Base-by-base conservation (phyloP, 2,888 invertebrate species). In the Apodemia zela region DNA sequence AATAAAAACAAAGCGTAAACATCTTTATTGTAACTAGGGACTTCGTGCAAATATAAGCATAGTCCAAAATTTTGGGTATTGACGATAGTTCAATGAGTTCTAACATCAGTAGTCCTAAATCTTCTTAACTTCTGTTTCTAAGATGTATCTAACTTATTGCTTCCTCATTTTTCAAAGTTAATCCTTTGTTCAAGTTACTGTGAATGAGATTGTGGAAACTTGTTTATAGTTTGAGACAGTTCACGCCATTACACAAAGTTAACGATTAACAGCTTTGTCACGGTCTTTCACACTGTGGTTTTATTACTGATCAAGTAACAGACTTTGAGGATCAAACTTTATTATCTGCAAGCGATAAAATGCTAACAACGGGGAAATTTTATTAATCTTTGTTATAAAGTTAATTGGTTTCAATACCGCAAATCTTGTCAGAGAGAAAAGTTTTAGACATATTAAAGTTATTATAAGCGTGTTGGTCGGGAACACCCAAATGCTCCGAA, bases 301-400 rank as follows among this genome's bases (percentile, higher is more conserved):
- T 57, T 57, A 57, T 57, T 57, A 57, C 57, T 57, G 57, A 57
- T 57, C 57, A 57, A 57, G 57, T 57, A 57, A 57, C 57, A 57
- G 57, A 57, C 57, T 57, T 57, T 29, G 25, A 57, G 25, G 15
- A n/a, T 47, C 47, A 47, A 57, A 57, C 57, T 57, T 57, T 57
- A 57, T 57, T 57, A 57, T 57, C 57, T 57, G 29, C 57, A 57
- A 57, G 57, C 29, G 57, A 57, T 57, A 57, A 57, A 57, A 57
- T 25, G 15, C 29, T 57, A 29, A 57, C 54, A 54, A 54, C 57
- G n/a, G 8, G 11, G 57, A 7, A 54, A 54, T 21, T 21, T 54
- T 25, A 54, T 54, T 54, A 54, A 25, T 54, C 54, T 25, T 21
- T 54, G 25, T 54, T 54, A 21, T 25, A 13, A 54, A 15, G 42